phyloP scores from a whole-genome alignment of 2,797 vertebrate genomes.

The Pipistrellus pipistrellus region DNA sequence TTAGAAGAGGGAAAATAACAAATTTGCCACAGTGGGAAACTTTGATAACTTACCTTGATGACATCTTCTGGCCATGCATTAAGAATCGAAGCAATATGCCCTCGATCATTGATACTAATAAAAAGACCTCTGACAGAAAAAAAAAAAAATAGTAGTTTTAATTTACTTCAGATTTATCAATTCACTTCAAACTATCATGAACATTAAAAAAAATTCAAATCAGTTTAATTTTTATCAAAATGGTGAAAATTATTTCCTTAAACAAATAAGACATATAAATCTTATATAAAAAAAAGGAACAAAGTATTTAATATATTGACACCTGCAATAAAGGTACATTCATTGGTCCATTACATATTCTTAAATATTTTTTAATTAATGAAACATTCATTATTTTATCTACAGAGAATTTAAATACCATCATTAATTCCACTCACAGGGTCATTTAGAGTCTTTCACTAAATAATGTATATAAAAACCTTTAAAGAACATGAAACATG shows the following conservation, averaged over 20 bases:
- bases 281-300: not conserved
- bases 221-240: conserved; percentile 42
- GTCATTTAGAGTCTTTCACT: conserved; percentile 32
- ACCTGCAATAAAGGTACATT: not conserved
- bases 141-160: conserved; percentile 36
- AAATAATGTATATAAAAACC: conserved; percentile 34
- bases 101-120: conserved; percentile 96
- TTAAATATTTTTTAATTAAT: conserved; percentile 44
- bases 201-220: not conserved
- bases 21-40: conserved; percentile 25
- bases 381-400: not conserved
- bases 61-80: conserved; percentile 95
- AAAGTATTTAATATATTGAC: conserved; percentile 31
- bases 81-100: conserved; percentile 94
- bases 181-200: not conserved
- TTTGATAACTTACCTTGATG: conserved; percentile 91
- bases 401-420: conserved; percentile 11
- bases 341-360: not conserved
- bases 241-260: conserved; percentile 48
- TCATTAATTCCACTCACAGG: not conserved
- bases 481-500: not conserved
- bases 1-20: not conserved
- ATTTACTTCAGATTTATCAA: conserved; percentile 41
- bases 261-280: conserved; percentile 9
- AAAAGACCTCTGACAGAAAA: conserved; percentile 94